Conservation (phyloP, 1,140 invertebrate genomes). For the Belonocnema kinseyi region DNA sequence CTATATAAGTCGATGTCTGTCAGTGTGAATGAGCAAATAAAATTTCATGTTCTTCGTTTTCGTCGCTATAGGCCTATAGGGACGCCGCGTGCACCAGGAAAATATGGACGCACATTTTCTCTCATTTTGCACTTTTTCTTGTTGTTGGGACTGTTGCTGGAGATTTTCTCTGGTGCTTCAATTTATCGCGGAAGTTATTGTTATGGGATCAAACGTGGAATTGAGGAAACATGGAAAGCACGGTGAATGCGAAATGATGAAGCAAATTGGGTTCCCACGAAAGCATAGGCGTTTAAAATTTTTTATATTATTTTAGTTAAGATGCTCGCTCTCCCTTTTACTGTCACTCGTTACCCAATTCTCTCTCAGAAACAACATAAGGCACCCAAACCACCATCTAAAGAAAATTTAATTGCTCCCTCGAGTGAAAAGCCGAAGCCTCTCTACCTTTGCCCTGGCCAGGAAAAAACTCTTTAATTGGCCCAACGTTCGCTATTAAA, state of each 20-base stretch:
- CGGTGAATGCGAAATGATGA: conserved; percentile 53
- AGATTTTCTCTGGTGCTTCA: not conserved
- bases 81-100: conserved; percentile 54
- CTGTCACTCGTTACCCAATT: conserved; percentile 34
- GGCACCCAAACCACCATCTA: conserved; percentile 29
- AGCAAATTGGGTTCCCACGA: conserved; percentile 46
- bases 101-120: conserved; percentile 46
- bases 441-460: not conserved
- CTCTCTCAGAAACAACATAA: conserved; percentile 38
- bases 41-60: conserved; percentile 59
- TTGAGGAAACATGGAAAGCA: conserved; percentile 40
- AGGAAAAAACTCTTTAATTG: conserved; percentile 6
- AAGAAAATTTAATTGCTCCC: conserved; percentile 65
- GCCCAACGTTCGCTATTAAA: conserved; percentile 17
- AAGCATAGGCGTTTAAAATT: conserved; percentile 52
- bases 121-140: conserved; percentile 25
- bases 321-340: conserved; percentile 32
- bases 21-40: conserved; percentile 51
- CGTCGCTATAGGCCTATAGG: conserved; percentile 60
- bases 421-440: conserved; percentile 33
- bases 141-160: not conserved
- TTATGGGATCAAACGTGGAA: not conserved
- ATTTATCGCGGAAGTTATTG: conserved; percentile 3
- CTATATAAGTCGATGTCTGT: conserved; percentile 33
- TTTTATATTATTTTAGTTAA: conserved; percentile 56